A percentile compares a stretch with the other conserved stretches of the same genome.
Conservation (phyloP, 2,113 vertebrate species). For the Brienomyrus longianalis region DNA sequence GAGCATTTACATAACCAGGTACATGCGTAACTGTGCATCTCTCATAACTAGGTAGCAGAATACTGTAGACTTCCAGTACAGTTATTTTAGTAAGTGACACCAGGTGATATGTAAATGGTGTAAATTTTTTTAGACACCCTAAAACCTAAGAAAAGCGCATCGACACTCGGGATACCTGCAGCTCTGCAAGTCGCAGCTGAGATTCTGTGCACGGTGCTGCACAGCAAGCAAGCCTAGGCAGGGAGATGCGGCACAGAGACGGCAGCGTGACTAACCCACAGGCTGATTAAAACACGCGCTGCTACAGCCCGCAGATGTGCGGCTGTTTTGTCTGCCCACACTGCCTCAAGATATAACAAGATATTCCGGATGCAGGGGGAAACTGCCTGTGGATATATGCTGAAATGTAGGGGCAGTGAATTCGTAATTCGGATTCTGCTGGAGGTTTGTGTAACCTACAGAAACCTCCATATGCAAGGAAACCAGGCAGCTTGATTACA, state of each 20-base stretch:
- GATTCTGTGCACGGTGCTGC: neutral
- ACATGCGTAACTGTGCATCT: neutral
- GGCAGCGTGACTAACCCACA: neutral
- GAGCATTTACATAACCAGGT: neutral
- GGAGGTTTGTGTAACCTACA: neutral
- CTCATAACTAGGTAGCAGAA: neutral
- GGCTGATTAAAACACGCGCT: neutral
- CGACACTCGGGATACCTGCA: neutral
- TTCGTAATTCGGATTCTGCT: neutral
- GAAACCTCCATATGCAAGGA: neutral
- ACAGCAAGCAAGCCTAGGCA: neutral
- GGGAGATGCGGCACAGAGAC: neutral
- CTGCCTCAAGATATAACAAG: constrained; percentile 1
- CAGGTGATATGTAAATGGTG: neutral
- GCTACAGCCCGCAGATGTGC: neutral
- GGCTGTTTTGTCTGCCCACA: neutral
- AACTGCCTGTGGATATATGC: neutral
- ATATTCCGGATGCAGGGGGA: neutral
- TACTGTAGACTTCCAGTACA: neutral
- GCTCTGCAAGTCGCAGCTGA: neutral
- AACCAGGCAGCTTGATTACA: neutral
- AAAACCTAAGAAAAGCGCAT: neutral
- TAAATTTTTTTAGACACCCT: neutral
- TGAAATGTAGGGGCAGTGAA: neutral
- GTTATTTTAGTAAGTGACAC: neutral